phyloP scores from a whole-genome alignment of 2,888 invertebrate species.

The Xanthorhoe designata region DNA sequence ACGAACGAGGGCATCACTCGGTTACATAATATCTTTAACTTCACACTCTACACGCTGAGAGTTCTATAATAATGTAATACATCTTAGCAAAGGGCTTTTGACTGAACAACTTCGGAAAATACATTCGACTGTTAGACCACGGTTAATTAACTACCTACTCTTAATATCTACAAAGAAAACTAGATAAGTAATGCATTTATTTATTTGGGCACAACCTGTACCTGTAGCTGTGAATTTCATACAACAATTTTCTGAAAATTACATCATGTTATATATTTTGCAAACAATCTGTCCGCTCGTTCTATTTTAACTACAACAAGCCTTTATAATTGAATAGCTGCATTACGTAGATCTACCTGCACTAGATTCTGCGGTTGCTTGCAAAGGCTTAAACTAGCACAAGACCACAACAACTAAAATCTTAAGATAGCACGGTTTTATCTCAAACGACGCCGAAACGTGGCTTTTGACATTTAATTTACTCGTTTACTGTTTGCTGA shows the following conservation, averaged over 20 bases:
- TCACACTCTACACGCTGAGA: constrained; percentile 24
- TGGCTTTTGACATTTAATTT: constrained; percentile 29
- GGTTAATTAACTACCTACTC: too few species aligned
- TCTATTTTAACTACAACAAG: not conserved
- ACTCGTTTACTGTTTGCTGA: constrained; percentile 7
- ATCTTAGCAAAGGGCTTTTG: not conserved
- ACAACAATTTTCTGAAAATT: not conserved
- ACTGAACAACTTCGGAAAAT: not conserved
- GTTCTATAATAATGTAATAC: not conserved
- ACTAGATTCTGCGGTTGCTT: constrained; percentile 10
- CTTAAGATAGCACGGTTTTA: constrained; percentile 15
- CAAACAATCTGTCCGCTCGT: not conserved
- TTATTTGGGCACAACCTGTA: too few species aligned
- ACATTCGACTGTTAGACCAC: too few species aligned
- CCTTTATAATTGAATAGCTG: not conserved
- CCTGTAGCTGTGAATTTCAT: too few species aligned
- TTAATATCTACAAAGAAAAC: too few species aligned
- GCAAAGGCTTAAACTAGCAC: constrained; percentile 9
- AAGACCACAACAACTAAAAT: not conserved
- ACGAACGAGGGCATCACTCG: constrained; percentile 66
- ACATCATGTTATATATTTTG: not conserved
- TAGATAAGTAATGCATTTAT: too few species aligned
- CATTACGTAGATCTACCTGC: constrained; percentile 4
- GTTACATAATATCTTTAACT: constrained; percentile 61
- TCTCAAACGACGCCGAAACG: constrained; percentile 19